A percentile compares a stretch with the other conserved stretches of the same genome.
Evolutionary conservation across 2,888 invertebrate genomes (phyloP).

Genomic region (Bimastos eiseni): DNA sequence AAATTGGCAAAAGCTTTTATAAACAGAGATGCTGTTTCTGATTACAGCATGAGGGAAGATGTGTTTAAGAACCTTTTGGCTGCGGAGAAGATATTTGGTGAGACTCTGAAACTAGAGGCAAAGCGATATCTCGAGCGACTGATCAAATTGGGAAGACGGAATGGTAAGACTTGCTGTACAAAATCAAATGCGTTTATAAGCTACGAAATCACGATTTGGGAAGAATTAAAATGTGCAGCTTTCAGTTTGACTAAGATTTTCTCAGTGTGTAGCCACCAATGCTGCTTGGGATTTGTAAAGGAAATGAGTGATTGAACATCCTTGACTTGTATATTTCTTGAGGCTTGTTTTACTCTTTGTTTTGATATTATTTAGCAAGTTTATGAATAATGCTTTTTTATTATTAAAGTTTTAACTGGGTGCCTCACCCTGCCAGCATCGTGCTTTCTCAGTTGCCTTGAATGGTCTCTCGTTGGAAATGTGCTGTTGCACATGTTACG

Average conservation of each 20-base stretch:
- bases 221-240: not conserved
- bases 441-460: no score
- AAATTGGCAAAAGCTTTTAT: no score
- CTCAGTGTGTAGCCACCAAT: not conserved
- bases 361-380: no score
- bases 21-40: slow-evolving; percentile 8
- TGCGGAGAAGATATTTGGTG: slow-evolving; percentile 43
- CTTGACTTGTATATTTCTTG: not conserved
- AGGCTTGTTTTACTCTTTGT: not conserved
- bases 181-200: not conserved
- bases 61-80: slow-evolving; percentile 63
- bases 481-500: no score
- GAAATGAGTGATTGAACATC: not conserved
- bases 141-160: slow-evolving; percentile 62
- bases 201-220: not conserved
- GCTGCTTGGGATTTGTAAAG: not conserved
- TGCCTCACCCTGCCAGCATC: no score
- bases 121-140: slow-evolving; percentile 62
- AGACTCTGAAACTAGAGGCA: slow-evolving; percentile 51
- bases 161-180: slow-evolving; percentile 57
- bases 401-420: no score
- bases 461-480: no score
- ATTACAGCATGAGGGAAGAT: slow-evolving; percentile 63
- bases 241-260: not conserved
- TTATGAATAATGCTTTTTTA: no score